A percentile compares a stretch with the other conserved stretches of the same genome.
These are phyloP conservation scores for Notarius quadriscutis DNA, from an alignment of 2,113 vertebrate species.

Conservation along the genomic window DNA sequence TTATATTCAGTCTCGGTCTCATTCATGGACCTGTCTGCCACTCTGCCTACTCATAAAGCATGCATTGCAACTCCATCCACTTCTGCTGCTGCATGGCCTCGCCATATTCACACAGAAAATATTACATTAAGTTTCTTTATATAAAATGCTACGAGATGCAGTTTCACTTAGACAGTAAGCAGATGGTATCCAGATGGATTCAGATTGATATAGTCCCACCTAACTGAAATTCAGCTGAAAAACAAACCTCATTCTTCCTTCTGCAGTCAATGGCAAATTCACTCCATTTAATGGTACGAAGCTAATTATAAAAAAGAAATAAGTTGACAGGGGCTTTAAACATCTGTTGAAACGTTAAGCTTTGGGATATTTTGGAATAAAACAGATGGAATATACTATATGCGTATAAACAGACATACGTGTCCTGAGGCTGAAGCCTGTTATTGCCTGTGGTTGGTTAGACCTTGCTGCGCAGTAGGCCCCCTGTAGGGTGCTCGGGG, in stretches of 20 bases:
- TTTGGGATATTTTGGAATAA: neutral
- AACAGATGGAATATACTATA: neutral
- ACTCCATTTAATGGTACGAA: neutral
- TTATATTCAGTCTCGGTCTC: neutral
- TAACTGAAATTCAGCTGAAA: neutral
- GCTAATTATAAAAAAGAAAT: neutral
- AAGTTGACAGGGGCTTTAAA: neutral
- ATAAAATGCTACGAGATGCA: neutral
- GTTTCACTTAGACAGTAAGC: neutral
- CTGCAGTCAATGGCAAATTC: neutral
- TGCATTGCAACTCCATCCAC: neutral
- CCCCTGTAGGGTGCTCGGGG: constrained; percentile 90
- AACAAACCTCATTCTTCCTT: neutral
- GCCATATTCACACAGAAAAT: neutral
- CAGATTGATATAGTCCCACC: neutral
- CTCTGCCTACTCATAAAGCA: neutral
- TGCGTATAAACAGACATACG: constrained; percentile 57
- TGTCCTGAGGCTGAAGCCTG: constrained; percentile 71
- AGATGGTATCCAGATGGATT: neutral
- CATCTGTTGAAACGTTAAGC: neutral
- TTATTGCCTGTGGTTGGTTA: constrained; percentile 72
- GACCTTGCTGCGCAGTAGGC: constrained; percentile 92
- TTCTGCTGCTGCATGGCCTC: neutral
- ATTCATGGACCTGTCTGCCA: neutral
- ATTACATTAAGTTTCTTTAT: neutral